phyloP scores from a whole-genome alignment of 2,797 vertebrate genomes.

The Karalla daura region DNA sequence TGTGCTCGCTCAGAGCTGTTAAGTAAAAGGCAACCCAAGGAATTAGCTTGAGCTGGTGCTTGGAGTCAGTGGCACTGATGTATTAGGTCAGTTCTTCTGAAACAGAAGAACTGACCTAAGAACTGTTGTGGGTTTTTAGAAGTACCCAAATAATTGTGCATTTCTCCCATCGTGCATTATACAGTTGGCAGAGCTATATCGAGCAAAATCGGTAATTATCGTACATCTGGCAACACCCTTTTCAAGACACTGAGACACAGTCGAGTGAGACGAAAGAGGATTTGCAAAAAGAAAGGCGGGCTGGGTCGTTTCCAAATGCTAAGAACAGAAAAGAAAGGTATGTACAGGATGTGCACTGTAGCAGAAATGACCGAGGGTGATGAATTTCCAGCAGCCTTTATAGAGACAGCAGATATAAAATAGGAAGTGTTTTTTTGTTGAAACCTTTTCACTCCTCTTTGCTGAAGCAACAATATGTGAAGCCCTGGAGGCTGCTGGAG shows the following conservation, averaged over 20 bases:
- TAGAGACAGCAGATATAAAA: constrained; percentile 20
- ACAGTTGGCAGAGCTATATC: too few relatives aligned
- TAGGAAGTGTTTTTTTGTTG: constrained; percentile 35
- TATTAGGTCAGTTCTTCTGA: too few relatives aligned
- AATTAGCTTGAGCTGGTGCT: too few relatives aligned
- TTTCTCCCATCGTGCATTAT: too few relatives aligned
- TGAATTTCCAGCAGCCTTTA: constrained; percentile 13
- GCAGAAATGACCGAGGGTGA: not conserved
- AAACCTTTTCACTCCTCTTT: constrained; percentile 20
- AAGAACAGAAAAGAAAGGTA: not conserved
- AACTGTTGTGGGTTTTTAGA: too few relatives aligned
- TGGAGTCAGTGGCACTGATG: too few relatives aligned
- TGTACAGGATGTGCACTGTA: not conserved
- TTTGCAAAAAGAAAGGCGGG: not conserved
- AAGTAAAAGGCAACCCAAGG: too few relatives aligned
- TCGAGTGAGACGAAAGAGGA: not conserved
- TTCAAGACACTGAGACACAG: not conserved
- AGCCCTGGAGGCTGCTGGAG: constrained; percentile 48
- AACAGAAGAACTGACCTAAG: too few relatives aligned
- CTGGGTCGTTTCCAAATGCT: not conserved
- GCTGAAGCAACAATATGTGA: constrained; percentile 36
- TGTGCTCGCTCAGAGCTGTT: too few relatives aligned
- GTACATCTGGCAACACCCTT: too few relatives aligned
- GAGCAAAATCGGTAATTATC: too few relatives aligned
- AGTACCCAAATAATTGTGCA: too few relatives aligned